phyloP scores from a whole-genome alignment of 2,113 vertebrate species.

The Rynchops niger region DNA sequence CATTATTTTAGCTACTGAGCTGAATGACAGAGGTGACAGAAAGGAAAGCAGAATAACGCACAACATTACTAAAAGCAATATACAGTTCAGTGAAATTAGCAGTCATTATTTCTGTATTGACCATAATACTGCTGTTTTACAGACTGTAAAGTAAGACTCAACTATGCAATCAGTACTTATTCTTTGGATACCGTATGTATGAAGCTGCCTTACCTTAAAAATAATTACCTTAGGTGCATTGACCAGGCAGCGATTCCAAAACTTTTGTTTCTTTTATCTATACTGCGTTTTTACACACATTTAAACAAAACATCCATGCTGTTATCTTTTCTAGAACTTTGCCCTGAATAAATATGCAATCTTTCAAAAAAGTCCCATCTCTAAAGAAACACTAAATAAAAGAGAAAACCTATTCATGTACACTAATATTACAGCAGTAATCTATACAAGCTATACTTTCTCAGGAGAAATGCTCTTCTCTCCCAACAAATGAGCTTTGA shows the following conservation, averaged over 20 bases:
- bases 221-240: not conserved
- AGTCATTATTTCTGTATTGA: not conserved
- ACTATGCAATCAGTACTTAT: not conserved
- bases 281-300: not conserved
- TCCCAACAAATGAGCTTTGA: not conserved
- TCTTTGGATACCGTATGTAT: not conserved
- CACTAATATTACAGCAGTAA: not conserved
- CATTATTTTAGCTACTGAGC: not conserved
- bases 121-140: not conserved
- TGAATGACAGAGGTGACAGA: not conserved
- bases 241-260: not conserved
- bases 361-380: fast-evolving
- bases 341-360: not conserved
- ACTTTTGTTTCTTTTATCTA: not conserved
- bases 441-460: not conserved
- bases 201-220: not conserved
- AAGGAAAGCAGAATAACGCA: not conserved
- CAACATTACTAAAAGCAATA: not conserved
- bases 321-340: not conserved
- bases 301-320: not conserved
- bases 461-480: not conserved
- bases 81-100: not conserved
- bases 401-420: not conserved
- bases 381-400: not conserved
- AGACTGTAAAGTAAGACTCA: not conserved